Evolutionary conservation across 2,888 invertebrate species (phyloP).

Genomic region (Volucella inanis): DNA sequence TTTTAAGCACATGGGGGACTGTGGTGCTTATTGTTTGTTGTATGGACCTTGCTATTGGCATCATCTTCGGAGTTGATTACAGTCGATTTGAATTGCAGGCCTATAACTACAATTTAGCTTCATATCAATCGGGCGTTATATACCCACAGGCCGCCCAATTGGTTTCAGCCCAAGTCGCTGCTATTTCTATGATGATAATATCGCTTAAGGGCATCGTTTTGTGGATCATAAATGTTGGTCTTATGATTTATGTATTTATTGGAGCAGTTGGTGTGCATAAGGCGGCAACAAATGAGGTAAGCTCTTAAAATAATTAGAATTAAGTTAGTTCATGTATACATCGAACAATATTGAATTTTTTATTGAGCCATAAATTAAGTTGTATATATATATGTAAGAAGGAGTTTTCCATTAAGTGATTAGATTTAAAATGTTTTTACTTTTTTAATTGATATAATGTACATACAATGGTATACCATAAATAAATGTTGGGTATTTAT

Average conservation of each 20-base stretch:
- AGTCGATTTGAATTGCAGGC: slow-evolving; percentile 78
- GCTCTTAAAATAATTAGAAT: background rate
- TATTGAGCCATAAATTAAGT: background rate
- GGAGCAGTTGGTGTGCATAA: slow-evolving; percentile 73
- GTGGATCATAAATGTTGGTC: slow-evolving; percentile 82
- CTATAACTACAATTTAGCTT: slow-evolving; percentile 75
- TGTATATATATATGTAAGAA: too few relatives aligned
- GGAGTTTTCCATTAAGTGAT: background rate
- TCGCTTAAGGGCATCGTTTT: slow-evolving; percentile 83
- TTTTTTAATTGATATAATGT: too few relatives aligned
- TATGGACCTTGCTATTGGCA: slow-evolving; percentile 81
- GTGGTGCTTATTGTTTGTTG: slow-evolving; percentile 78
- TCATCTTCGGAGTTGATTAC: slow-evolving; percentile 82
- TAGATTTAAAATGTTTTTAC: background rate
- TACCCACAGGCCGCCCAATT: slow-evolving; percentile 77
- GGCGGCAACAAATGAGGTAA: slow-evolving; percentile 47
- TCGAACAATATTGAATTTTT: too few relatives aligned
- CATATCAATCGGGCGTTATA: slow-evolving; percentile 73
- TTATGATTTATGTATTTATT: slow-evolving; percentile 78
- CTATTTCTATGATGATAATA: slow-evolving; percentile 81
- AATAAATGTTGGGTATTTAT: too few relatives aligned
- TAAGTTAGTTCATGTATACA: too few relatives aligned
- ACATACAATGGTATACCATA: too few relatives aligned
- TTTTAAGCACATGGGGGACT: slow-evolving; percentile 80
- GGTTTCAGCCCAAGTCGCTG: slow-evolving; percentile 78